phyloP scores from a whole-genome alignment of 2,797 vertebrate genomes.

The Falco rusticolus region DNA sequence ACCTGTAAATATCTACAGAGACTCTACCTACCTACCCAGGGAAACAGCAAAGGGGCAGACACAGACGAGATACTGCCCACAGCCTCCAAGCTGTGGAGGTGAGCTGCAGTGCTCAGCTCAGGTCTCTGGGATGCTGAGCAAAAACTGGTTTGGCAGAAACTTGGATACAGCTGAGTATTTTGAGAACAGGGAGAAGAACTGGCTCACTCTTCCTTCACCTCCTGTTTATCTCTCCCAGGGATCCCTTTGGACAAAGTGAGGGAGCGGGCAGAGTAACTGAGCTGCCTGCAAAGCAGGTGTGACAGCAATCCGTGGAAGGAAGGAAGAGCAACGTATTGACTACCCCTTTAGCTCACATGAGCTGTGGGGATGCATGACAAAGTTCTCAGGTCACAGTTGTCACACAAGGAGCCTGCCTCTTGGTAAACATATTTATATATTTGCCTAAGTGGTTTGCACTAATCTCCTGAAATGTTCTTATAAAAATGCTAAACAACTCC shows the following conservation, averaged over 20 bases:
- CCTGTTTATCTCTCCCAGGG: neutral
- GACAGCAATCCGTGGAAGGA: neutral
- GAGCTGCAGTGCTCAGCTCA: neutral
- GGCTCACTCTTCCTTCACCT: neutral
- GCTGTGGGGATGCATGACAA: neutral
- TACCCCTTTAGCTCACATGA: neutral
- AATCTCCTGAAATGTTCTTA: neutral
- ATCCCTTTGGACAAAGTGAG: neutral
- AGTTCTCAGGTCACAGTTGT: neutral
- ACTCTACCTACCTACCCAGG: neutral
- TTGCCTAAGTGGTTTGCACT: conserved; percentile 4
- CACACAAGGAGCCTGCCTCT: neutral
- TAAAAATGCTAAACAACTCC: neutral
- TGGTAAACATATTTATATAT: neutral
- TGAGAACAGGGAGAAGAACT: neutral
- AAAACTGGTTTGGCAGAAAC: neutral
- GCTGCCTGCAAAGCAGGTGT: conserved; percentile 1
- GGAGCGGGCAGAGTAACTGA: neutral
- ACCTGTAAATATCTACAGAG: neutral
- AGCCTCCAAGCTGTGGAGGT: neutral
- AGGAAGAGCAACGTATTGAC: neutral
- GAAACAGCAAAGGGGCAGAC: neutral
- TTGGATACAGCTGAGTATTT: conserved; percentile 2
- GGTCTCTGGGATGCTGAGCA: neutral
- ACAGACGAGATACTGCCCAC: neutral